These are phyloP conservation scores for Microplitis mediator DNA, from an alignment of 1,140 invertebrate species.

Conservation along the genomic window DNA sequence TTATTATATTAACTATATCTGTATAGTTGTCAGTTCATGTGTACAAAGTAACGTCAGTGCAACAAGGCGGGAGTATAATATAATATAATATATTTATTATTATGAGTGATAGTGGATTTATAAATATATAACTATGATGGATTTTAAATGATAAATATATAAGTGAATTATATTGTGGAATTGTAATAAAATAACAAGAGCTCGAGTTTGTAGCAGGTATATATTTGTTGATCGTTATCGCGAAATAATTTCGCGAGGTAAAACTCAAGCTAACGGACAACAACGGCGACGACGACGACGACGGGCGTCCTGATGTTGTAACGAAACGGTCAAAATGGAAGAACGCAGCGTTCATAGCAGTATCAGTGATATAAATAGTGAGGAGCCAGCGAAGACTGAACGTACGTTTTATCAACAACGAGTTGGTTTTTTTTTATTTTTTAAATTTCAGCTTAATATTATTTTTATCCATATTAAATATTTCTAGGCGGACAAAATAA, in stretches of 20 bases:
- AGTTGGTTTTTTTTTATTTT: conserved; percentile 1
- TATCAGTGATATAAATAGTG: conserved; percentile 64
- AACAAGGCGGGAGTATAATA: neutral
- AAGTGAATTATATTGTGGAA: neutral
- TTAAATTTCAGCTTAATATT: neutral
- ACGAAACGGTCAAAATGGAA: conserved; percentile 60
- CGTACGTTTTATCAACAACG: conserved; percentile 44
- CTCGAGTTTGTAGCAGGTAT: neutral
- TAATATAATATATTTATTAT: conserved; percentile 2
- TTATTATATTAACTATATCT: neutral
- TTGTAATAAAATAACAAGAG: no score
- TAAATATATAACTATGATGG: conserved; percentile 24
- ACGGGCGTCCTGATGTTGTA: conserved; percentile 51
- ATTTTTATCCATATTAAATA: neutral
- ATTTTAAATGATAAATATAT: conserved; percentile 40
- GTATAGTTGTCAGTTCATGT: neutral
- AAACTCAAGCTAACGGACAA: neutral
- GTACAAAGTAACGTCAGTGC: neutral
- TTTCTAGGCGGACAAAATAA: neutral
- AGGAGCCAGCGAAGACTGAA: conserved; percentile 53
- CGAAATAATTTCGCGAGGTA: neutral
- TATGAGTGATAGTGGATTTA: conserved; percentile 5
- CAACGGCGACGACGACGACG: neutral
- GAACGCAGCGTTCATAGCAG: conserved; percentile 58
- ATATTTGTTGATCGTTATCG: neutral